phyloP scores from a whole-genome alignment of 2,888 invertebrate species.

The Hylaea fasciaria region DNA sequence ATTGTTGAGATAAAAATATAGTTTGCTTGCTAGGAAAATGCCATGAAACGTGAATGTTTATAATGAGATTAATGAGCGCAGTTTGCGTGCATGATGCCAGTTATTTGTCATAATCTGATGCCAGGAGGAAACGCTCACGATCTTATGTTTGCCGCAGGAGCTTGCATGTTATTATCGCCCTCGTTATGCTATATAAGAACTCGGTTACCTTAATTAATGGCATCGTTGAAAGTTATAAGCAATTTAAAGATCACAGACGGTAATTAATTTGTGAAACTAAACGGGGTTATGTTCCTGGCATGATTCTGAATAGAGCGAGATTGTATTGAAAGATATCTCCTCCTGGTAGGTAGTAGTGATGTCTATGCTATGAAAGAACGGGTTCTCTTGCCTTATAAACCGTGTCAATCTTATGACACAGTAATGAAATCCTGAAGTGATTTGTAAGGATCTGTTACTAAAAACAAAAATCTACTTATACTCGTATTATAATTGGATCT shows the following conservation, averaged over 20 bases:
- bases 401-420: too few species aligned
- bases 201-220: slow-evolving; percentile 14
- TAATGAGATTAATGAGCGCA: slow-evolving; percentile 37
- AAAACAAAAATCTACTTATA: too few species aligned
- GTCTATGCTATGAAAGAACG: too few species aligned
- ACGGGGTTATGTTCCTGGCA: too few species aligned
- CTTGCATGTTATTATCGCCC: slow-evolving; percentile 56
- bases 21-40: slow-evolving; percentile 19
- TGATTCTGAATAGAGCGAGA: too few species aligned
- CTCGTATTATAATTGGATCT: too few species aligned
- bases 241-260: background rate
- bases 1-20: slow-evolving; percentile 21
- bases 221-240: slow-evolving; percentile 4
- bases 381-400: too few species aligned
- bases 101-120: slow-evolving; percentile 62
- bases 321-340: too few species aligned
- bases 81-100: slow-evolving; percentile 53
- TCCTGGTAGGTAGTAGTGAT: too few species aligned
- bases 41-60: slow-evolving; percentile 20
- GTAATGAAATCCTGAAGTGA: too few species aligned
- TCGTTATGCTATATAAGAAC: slow-evolving; percentile 44
- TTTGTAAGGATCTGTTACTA: too few species aligned
- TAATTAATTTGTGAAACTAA: background rate
- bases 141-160: slow-evolving; percentile 47
- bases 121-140: slow-evolving; percentile 63